Evolutionary conservation across 1,140 invertebrate genomes (phyloP).

Genomic region (roundworm (Caenorhabditis elegans)): WBcel235 BX284606.5:804001-804500

Average conservation of each 20-base stretch:
- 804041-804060: constrained; percentile 25
- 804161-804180: not conserved
- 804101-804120: not conserved
- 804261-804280: no score
- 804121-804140: constrained; percentile 27
- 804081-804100: constrained; percentile 18
- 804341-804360: no score
- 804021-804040: not conserved
- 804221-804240: not conserved
- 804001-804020: not conserved
- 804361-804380: no score
- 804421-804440: no score
- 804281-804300: no score
- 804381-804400: no score
- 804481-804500: no score
- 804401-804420: no score
- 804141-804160: constrained; percentile 28
- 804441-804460: no score
- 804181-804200: not conserved
- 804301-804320: no score
- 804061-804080: not conserved
- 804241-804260: not conserved
- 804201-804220: not conserved
- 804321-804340: no score
- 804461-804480: no score